Percentiles rank a stretch among this genome's conserved stretches.
Conservation (phyloP, 1,140 invertebrate species). For the Saccostrea glomerata region DNA sequence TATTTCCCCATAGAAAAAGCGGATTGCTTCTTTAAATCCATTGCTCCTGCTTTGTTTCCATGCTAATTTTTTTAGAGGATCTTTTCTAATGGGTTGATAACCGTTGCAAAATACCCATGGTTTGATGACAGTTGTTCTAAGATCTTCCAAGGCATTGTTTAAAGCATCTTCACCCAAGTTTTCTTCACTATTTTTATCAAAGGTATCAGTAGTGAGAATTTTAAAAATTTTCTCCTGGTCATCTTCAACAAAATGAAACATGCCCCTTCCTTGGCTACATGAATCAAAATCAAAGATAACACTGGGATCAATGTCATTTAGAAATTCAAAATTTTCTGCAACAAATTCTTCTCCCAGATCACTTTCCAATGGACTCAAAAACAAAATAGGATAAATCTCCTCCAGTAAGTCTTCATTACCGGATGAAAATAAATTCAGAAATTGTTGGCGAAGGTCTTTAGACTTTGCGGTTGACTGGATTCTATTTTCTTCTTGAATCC, state of each 20-base stretch:
- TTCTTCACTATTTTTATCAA: conserved; percentile 54
- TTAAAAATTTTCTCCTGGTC: conserved; percentile 58
- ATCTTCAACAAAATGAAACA: conserved; percentile 58
- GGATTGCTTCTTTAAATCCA: conserved; percentile 65
- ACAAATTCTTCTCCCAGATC: conserved; percentile 43
- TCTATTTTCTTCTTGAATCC: conserved; percentile 53
- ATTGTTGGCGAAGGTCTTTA: conserved; percentile 46
- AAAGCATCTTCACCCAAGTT: conserved; percentile 37
- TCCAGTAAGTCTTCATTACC: conserved; percentile 51
- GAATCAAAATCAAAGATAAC: conserved; percentile 65
- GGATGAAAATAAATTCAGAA: conserved; percentile 58
- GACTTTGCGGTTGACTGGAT: background rate
- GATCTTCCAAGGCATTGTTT: conserved; percentile 51
- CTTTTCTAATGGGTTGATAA: conserved; percentile 49
- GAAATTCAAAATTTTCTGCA: conserved; percentile 52
- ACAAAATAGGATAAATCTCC: conserved; percentile 53
- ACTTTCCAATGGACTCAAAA: conserved; percentile 56
- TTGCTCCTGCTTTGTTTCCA: conserved; percentile 67
- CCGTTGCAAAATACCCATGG: conserved; percentile 69
- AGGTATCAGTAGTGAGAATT: conserved; percentile 59
- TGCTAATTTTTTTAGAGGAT: conserved; percentile 44
- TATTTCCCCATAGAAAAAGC: conserved; percentile 60
- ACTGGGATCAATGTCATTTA: conserved; percentile 56
- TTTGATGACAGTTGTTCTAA: conserved; percentile 48
- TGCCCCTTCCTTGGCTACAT: conserved; percentile 46